A percentile compares a stretch with the other conserved stretches of the same genome.
phyloP scores from a whole-genome alignment of 2,888 invertebrate species.

The Pseudanteris insignis region DNA sequence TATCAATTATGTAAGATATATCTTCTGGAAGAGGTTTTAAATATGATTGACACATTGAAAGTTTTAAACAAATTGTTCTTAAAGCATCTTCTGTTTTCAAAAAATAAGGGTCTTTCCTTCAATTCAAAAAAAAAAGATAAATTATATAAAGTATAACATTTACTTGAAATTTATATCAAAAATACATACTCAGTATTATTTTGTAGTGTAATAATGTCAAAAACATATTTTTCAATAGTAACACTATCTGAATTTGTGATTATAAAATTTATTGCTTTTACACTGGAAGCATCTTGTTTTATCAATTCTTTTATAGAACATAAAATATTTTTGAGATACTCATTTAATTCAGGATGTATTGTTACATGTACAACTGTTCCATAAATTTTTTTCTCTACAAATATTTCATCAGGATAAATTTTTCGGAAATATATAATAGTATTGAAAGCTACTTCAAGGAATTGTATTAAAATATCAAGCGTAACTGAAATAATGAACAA shows the following conservation, averaged over 20 bases:
- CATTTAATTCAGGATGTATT: conserved; percentile 73
- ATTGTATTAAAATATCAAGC: conserved; percentile 72
- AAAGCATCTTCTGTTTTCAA: conserved; percentile 72
- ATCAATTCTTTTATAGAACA: conserved; percentile 61
- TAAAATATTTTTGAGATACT: conserved; percentile 67
- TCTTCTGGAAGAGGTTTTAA: conserved; percentile 69
- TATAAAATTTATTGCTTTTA: conserved; percentile 69
- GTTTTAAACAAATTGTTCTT: conserved; percentile 71
- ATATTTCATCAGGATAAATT: conserved; percentile 74
- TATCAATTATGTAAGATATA: conserved; percentile 71
- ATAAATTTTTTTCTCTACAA: conserved; percentile 73
- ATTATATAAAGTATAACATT: too few species aligned
- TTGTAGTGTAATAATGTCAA: conserved; percentile 63
- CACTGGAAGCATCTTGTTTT: conserved; percentile 67
- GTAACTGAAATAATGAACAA: conserved; percentile 64
- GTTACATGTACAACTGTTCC: conserved; percentile 71
- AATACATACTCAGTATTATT: conserved; percentile 52
- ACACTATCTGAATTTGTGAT: conserved; percentile 67
- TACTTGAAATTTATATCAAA: too few species aligned
- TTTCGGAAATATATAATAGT: conserved; percentile 71
- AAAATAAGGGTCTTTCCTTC: conserved; percentile 70
- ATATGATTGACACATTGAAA: conserved; percentile 68
- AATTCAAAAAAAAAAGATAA: too few species aligned
- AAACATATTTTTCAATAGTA: conserved; percentile 67
- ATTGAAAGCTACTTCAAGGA: conserved; percentile 74